Conservation (phyloP, 2,888 invertebrate genomes). For the Campoplex nolae region DNA sequence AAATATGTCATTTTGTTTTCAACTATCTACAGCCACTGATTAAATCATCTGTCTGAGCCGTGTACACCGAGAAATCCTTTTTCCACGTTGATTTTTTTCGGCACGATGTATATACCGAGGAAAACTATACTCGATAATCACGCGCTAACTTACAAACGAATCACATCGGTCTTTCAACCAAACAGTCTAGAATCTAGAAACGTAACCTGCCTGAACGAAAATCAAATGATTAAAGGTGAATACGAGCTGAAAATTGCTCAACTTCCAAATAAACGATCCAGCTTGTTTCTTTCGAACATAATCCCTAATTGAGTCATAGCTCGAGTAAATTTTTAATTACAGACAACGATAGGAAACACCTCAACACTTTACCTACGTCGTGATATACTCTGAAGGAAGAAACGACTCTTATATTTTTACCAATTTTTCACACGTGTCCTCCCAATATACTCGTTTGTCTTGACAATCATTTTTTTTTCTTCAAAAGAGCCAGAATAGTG, state of each 20-base stretch:
- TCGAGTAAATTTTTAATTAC: background rate
- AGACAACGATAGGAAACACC: background rate
- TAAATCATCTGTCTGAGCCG: slow-evolving; percentile 1
- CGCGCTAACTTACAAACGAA: background rate
- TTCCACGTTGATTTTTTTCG: slow-evolving; percentile 10
- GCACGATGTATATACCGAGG: background rate
- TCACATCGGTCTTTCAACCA: background rate
- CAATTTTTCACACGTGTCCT: slow-evolving; percentile 14
- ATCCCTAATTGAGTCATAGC: background rate
- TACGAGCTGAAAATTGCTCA: background rate
- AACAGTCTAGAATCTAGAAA: background rate
- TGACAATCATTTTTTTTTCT: too few species aligned
- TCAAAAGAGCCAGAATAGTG: background rate
- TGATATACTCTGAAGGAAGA: background rate
- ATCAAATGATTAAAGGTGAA: background rate
- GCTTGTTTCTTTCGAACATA: background rate
- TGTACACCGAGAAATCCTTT: background rate
- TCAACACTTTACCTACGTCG: background rate
- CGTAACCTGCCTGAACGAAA: background rate
- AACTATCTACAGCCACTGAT: slow-evolving; percentile 6
- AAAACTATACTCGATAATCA: slow-evolving; percentile 7
- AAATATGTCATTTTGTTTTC: slow-evolving; percentile 45
- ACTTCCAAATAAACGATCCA: background rate
- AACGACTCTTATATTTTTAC: background rate
- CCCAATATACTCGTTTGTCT: background rate